Percentiles rank a stretch among this genome's conserved stretches.
Evolutionary conservation across 2,113 vertebrate genomes (phyloP).

Genomic region (Thunnus maccoyii): DNA sequence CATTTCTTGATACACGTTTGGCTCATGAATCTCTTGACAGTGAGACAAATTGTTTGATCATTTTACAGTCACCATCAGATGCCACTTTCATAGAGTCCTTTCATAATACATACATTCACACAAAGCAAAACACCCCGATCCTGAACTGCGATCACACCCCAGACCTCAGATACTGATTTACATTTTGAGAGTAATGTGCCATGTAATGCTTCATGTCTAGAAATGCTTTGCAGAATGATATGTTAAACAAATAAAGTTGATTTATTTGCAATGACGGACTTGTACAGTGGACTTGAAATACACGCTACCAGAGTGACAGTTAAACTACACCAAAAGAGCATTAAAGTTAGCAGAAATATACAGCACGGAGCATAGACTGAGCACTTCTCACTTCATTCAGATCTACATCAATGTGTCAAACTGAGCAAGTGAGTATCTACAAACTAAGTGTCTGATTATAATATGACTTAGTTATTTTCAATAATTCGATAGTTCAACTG

Average conservation of each 20-base stretch:
- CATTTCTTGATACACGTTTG: conserved; percentile 25
- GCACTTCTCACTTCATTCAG: conserved; percentile 52
- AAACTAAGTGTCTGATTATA: conserved; percentile 3
- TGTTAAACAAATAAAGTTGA: conserved; percentile 9
- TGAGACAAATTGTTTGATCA: neutral
- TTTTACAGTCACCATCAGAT: conserved; percentile 6
- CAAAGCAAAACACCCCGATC: conserved; percentile 30
- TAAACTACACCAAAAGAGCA: conserved; percentile 63
- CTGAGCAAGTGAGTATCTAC: conserved; percentile 52
- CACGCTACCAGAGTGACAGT: conserved; percentile 60
- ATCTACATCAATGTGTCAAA: conserved; percentile 50
- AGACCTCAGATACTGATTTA: conserved; percentile 16
- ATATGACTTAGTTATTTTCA: neutral
- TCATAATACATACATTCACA: conserved; percentile 33
- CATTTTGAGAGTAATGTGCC: conserved; percentile 7
- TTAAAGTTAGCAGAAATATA: conserved; percentile 73
- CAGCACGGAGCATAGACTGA: conserved; percentile 69
- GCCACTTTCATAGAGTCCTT: conserved; percentile 23
- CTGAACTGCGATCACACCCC: neutral
- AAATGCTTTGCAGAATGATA: conserved; percentile 39
- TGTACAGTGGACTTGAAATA: conserved; percentile 55
- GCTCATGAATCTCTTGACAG: conserved; percentile 19
- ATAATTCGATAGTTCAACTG: neutral
- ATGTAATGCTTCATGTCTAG: conserved; percentile 6
- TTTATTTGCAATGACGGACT: conserved; percentile 42